Conservation (phyloP, 2,888 invertebrate species). For the Hemaris fuciformis region DNA sequence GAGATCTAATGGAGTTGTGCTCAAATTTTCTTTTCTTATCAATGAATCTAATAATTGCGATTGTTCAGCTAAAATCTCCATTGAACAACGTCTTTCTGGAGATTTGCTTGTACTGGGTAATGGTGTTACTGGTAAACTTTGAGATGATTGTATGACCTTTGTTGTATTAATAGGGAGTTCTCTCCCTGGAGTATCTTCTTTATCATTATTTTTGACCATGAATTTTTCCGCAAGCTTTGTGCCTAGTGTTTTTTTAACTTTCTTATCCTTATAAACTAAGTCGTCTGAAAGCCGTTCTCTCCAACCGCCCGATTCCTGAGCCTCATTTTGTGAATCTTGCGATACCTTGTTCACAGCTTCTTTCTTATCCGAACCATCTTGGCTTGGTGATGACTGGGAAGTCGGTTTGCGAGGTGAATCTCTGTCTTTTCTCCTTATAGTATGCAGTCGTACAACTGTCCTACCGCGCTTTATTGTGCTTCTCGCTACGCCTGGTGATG, state of each 20-base stretch:
- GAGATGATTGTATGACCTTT: conserved; percentile 17
- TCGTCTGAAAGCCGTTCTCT: conserved; percentile 84
- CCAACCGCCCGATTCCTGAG: conserved; percentile 65
- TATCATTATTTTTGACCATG: conserved; percentile 82
- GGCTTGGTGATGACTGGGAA: conserved; percentile 32
- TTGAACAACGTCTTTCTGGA: conserved; percentile 77
- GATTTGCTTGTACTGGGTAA: conserved; percentile 40
- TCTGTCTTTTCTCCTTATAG: conserved; percentile 78
- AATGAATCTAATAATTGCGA: conserved; percentile 76
- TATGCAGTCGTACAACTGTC: conserved; percentile 87
- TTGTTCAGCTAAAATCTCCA: conserved; percentile 81
- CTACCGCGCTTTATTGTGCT: conserved; percentile 87
- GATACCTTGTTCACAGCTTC: conserved; percentile 18
- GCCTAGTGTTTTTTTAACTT: conserved; percentile 85
- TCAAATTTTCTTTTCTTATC: conserved; percentile 78
- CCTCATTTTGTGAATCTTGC: conserved; percentile 23
- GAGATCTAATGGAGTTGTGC: conserved; percentile 66
- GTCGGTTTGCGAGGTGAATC: conserved; percentile 69
- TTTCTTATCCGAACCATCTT: conserved; percentile 28
- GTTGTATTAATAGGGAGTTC: conserved; percentile 20
- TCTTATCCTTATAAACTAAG: conserved; percentile 69
- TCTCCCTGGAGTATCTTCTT: conserved; percentile 31
- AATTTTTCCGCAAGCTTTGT: conserved; percentile 89
- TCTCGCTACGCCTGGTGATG: conserved; percentile 64
- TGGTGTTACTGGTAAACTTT: conserved; percentile 30